Percentiles rank a stretch among this genome's conserved stretches.
Conservation (phyloP, 1,140 invertebrate genomes). For the Aethina tumida region DNA sequence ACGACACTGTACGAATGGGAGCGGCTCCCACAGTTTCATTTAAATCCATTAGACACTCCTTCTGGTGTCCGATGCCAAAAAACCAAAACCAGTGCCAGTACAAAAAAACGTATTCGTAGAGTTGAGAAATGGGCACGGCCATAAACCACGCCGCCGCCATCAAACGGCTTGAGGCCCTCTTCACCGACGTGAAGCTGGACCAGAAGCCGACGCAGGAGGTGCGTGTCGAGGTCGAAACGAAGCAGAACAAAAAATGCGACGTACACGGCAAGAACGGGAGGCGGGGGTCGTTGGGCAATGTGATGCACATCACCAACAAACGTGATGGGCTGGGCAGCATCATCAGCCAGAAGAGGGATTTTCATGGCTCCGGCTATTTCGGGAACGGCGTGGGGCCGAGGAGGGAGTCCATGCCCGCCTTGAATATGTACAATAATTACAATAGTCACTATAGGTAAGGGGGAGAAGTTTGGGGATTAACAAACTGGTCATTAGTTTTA, state of each 20-base stretch:
- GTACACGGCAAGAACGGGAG: conserved; percentile 56
- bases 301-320: conserved; percentile 27
- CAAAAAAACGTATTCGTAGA: background rate
- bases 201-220: conserved; percentile 39
- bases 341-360: conserved; percentile 21
- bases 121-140: conserved; percentile 37
- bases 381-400: conserved; percentile 27
- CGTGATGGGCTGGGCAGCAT: conserved; percentile 28
- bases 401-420: conserved; percentile 38
- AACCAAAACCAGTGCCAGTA: background rate
- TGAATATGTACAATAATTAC: conserved; percentile 26
- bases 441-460: conserved; percentile 19
- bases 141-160: conserved; percentile 53
- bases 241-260: conserved; percentile 49
- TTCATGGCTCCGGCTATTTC: conserved; percentile 15
- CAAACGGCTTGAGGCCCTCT: conserved; percentile 58
- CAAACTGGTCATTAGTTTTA: too few species aligned
- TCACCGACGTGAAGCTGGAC: conserved; percentile 53
- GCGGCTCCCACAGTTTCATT: background rate
- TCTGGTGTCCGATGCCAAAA: background rate
- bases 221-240: conserved; percentile 42
- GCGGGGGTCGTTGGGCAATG: conserved; percentile 43
- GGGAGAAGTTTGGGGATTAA: too few species aligned
- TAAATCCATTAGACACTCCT: background rate
- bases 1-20: background rate